Conservation (phyloP, 2,888 invertebrate species). For the Tolmerus cingulatus region DNA sequence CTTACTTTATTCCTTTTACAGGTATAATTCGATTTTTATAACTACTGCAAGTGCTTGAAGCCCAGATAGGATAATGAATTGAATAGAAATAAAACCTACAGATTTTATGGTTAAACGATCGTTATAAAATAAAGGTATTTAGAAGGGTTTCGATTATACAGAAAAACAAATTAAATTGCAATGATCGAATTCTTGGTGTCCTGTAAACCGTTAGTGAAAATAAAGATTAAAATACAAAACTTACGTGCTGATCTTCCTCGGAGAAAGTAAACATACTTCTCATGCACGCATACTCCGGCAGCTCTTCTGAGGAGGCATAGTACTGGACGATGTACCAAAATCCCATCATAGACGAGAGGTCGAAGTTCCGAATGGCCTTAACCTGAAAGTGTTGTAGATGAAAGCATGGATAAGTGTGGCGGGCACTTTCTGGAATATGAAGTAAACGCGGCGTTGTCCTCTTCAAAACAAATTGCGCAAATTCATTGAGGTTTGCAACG, state of each 20-base stretch:
- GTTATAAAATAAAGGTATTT: neutral
- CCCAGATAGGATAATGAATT: neutral
- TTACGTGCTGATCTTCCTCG: constrained; percentile 60
- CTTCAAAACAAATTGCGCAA: neutral
- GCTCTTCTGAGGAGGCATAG: constrained; percentile 88
- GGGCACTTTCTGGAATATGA: neutral
- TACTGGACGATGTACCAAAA: constrained; percentile 88
- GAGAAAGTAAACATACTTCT: constrained; percentile 66
- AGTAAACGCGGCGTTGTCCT: neutral
- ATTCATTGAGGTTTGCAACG: neutral
- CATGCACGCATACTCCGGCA: constrained; percentile 86
- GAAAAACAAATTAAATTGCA: neutral
- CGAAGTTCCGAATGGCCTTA: constrained; percentile 80
- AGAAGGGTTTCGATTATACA: neutral
- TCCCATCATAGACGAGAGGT: constrained; percentile 81
- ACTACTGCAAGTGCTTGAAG: neutral
- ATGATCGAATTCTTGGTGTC: neutral
- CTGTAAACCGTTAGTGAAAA: neutral
- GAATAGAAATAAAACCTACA: neutral
- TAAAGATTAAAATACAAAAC: constrained; percentile 47
- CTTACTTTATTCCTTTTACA: neutral
- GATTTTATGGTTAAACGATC: neutral
- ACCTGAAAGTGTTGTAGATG: constrained; percentile 64
- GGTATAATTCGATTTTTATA: neutral
- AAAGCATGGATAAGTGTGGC: neutral